Conservation (phyloP, 2,797 vertebrate genomes). For the Tadarida brasiliensis region DNA sequence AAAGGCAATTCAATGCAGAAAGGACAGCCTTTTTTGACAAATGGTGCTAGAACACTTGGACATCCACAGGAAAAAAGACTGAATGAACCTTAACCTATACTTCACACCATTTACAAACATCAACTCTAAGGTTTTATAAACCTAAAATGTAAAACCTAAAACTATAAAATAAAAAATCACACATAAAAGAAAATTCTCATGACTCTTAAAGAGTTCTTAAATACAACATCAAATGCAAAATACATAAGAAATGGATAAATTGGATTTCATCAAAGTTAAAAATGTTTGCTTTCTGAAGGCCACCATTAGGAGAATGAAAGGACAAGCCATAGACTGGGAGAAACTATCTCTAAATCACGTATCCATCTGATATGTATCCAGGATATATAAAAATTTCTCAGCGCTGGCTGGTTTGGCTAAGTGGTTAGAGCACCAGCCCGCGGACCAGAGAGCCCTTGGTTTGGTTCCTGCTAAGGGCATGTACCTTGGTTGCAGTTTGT, state of each 20-base stretch:
- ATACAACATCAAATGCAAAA: not conserved
- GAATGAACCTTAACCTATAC: not conserved
- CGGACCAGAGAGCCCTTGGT: too few relatives aligned
- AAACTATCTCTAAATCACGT: slow-evolving; percentile 13
- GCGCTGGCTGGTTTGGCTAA: not conserved
- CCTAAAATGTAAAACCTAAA: slow-evolving; percentile 37
- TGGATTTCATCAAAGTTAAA: not conserved
- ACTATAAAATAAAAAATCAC: not conserved
- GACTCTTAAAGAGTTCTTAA: not conserved
- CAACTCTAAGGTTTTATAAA: not conserved
- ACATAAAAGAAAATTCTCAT: slow-evolving; percentile 11
- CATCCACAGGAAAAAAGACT: not conserved
- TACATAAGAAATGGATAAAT: not conserved
- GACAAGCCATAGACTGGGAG: not conserved
- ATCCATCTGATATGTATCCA: not conserved
- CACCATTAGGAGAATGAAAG: not conserved
- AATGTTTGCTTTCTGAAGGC: not conserved
- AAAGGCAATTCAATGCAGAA: not conserved
- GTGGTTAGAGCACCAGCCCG: too few relatives aligned
- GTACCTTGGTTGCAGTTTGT: too few relatives aligned
- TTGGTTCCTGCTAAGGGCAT: too few relatives aligned
- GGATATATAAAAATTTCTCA: not conserved
- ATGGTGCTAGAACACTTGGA: not conserved
- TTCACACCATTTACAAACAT: slow-evolving; percentile 21
- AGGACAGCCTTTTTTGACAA: not conserved